These are phyloP conservation scores for Acipenser transmontanus DNA, from an alignment of 2,797 vertebrate genomes.

Conservation along the genomic window DNA sequence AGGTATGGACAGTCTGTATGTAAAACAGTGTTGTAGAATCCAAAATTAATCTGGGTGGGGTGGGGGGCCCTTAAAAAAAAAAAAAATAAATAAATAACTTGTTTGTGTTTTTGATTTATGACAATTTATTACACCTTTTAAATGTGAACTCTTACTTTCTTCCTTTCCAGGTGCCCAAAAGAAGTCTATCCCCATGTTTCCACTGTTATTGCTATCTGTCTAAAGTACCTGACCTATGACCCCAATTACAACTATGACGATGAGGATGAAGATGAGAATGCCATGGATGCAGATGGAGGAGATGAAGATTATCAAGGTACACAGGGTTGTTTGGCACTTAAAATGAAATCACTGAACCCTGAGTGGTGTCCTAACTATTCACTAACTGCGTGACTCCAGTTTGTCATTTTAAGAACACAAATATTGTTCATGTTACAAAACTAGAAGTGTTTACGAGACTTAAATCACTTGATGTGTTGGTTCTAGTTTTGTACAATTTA, in stretches of 20 bases:
- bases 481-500: too few species aligned
- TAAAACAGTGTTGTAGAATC: constrained; percentile 6
- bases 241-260: constrained; percentile 99
- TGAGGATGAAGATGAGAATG: constrained; percentile 96
- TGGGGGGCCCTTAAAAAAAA: neutral
- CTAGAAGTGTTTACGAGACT: too few species aligned
- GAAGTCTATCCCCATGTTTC: constrained; percentile 97
- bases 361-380: neutral
- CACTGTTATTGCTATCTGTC: constrained; percentile 95
- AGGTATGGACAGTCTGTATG: constrained; percentile 56
- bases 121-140: neutral
- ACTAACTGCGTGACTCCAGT: too few species aligned
- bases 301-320: constrained; percentile 98
- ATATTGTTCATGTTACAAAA: too few species aligned
- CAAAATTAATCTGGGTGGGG: neutral
- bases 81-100: neutral
- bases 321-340: neutral
- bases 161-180: constrained; percentile 77
- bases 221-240: constrained; percentile 97
- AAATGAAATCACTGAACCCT: neutral
- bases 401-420: too few species aligned
- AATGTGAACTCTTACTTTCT: neutral
- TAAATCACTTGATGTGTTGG: too few species aligned
- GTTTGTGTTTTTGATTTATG: neutral
- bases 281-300: constrained; percentile 92